Evolutionary conservation across 2,888 invertebrate species (phyloP).

Genomic region (Eristalinus sepulchralis): DNA sequence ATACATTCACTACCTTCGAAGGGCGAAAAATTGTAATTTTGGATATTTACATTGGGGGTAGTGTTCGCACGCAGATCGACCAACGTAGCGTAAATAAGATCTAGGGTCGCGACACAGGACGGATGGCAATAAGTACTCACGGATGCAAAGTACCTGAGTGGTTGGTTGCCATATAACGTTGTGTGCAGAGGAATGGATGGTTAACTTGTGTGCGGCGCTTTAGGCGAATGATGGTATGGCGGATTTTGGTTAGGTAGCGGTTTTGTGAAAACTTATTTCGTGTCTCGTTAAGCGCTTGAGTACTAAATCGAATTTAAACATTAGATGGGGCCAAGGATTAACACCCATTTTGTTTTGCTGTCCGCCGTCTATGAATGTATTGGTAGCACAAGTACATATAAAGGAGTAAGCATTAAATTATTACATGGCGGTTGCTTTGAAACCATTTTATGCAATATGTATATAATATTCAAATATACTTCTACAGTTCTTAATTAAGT

Average conservation of each 20-base stretch:
- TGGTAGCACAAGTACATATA: background rate
- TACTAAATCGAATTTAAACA: conserved; percentile 29
- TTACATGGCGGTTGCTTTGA: background rate
- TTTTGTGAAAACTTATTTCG: conserved; percentile 19
- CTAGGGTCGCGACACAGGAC: conserved; percentile 3
- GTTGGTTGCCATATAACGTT: background rate
- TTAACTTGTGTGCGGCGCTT: background rate
- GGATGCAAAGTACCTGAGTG: conserved; percentile 25
- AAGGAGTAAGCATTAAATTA: background rate
- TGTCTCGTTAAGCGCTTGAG: conserved; percentile 26
- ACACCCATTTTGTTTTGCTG: background rate
- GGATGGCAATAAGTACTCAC: conserved; percentile 24
- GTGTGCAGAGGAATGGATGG: background rate
- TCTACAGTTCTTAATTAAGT: no score
- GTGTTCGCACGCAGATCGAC: conserved; percentile 24
- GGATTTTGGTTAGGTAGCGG: background rate
- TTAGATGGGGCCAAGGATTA: background rate
- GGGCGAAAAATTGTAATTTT: conserved; percentile 10
- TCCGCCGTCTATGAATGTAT: background rate
- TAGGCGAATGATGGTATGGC: background rate
- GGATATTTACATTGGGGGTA: conserved; percentile 12
- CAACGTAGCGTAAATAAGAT: conserved; percentile 14
- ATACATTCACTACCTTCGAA: conserved; percentile 5
- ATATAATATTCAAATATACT: no score
- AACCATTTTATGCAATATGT: background rate